Base-by-base conservation (phyloP, 2,797 vertebrate species). In the Nannoperca obscura region DNA sequence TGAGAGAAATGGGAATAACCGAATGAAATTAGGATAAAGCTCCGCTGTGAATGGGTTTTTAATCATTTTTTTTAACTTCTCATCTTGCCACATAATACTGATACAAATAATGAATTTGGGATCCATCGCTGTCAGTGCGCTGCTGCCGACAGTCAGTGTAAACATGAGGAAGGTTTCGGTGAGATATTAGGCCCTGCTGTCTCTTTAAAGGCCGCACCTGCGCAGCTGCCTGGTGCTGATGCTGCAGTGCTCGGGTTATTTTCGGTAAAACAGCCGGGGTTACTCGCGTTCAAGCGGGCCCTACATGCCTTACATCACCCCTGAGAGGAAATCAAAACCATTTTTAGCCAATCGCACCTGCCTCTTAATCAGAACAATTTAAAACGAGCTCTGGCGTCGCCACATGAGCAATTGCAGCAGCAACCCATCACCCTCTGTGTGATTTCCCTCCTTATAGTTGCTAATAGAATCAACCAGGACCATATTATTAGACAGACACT, bases 241-340 rank as follows among this genome's bases (percentile, higher is more conserved):
- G 93, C 93, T 94, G 93, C 95, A 96, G 95, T 96, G 95, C 90
- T 87, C 86, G 94, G 94, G 94, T 96, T 96, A 96, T 95, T 95
- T 94, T 95, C 94, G 94, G 95, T 96, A 94, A 95, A 95, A 91
- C 80, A 73, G 74, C 22, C 90, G 93, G 88, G 95, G 95, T 96
- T 95, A 96, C 95, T 96, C 76, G 74, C 95, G 95, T 95, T 95
- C 95, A 96, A 91, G 76, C 87, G 67, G 88, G 88, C 87, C 90
- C 93, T 90, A 81, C 91, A 90, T 89, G 82, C 36, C 91, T 93
- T 91, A 93, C 94, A 94, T 91, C 93, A 92, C 86, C 91, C 88
- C 59, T 40, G 87, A 91, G 87, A 91, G 80, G 86, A 91, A 90
- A 90, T 69, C 85, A 83, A 86, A 80, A 66, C 74, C 86, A 87